Evolutionary conservation across 2,888 invertebrate species (phyloP), one percentile per base, ranked within the genome.

Genomic region (Sipha maydis): DNA sequence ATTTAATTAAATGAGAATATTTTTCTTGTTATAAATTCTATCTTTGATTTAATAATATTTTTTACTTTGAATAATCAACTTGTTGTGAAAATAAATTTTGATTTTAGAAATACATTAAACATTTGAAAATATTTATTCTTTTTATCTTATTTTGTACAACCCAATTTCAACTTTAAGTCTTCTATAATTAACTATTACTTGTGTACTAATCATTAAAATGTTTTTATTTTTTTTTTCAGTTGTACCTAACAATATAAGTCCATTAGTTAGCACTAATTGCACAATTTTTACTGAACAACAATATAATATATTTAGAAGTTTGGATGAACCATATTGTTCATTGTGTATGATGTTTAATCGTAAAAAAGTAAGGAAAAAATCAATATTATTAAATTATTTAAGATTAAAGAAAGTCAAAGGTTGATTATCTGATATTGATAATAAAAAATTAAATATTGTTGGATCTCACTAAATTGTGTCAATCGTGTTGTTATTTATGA

Each of bases 281-380:
- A 80, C 61, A 90, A 92, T 92, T 85, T 91, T 92, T 9, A 91
- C 92, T 3, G 92, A 94, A 89, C 91, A 92, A 90, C 91, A 92
- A 0, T 94, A 92, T 91, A 94, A 94, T 91, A 91, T 92, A 84
- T 92, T 92, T 88, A 92, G 92, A 91, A 92, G 93, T 89, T 91
- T 92, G 73, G 91, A 92, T 83, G 92, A 92, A n/a, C 94, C 95
- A 0, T 93, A 94, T 90, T 95, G 95, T 91, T 92, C 93, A 21
- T 91, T 95, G 25, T 95, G 95, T 90, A 92, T 93, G 8, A 92
- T 94, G 19, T 94, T 94, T 90, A 91, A 90, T 80, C 77, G 84
- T 21, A 89, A 90, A 77, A 90, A 90, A 90, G 91, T 91, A 89
- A 71, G 83, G 25, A 17, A n/a, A 61, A 0, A 61, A 76, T n/a